Evolutionary conservation across 1,140 invertebrate species (phyloP).

Genomic region (Pseudoatta argentina): DNA sequence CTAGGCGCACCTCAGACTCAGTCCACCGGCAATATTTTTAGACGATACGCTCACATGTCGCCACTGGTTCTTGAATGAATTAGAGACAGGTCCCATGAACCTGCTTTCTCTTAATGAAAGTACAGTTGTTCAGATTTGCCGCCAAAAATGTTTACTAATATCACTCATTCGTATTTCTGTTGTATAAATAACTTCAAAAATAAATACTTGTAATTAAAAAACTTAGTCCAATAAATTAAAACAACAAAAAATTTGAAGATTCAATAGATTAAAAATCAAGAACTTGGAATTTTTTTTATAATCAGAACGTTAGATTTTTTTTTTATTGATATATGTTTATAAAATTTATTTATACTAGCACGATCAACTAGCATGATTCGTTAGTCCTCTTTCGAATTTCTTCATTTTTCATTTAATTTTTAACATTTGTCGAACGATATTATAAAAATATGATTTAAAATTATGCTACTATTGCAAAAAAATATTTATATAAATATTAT

Average conservation of each 20-base stretch:
- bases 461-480: background rate
- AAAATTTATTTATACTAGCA: too few species aligned
- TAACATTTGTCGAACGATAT: background rate
- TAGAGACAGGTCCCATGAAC: conserved; percentile 33
- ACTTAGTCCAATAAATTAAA: too few species aligned
- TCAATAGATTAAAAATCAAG: too few species aligned
- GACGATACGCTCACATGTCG: conserved; percentile 81
- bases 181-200: background rate
- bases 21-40: conserved; percentile 82
- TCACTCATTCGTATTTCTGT: background rate
- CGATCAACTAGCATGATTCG: too few species aligned
- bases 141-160: background rate
- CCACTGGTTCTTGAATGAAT: conserved; percentile 71
- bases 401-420: background rate
- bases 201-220: too few species aligned
- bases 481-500: background rate
- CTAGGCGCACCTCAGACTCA: conserved; percentile 82
- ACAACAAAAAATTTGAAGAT: too few species aligned
- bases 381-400: too few species aligned
- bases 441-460: background rate
- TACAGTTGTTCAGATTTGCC: background rate
- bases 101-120: conserved; percentile 38
- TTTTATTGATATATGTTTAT: too few species aligned
- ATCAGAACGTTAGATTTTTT: too few species aligned
- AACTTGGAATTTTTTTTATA: too few species aligned